A percentile compares a stretch with the other conserved stretches of the same genome.
These are phyloP conservation scores for Trachurus trachurus DNA, from an alignment of 2,797 vertebrate species.

Conservation along the genomic window DNA sequence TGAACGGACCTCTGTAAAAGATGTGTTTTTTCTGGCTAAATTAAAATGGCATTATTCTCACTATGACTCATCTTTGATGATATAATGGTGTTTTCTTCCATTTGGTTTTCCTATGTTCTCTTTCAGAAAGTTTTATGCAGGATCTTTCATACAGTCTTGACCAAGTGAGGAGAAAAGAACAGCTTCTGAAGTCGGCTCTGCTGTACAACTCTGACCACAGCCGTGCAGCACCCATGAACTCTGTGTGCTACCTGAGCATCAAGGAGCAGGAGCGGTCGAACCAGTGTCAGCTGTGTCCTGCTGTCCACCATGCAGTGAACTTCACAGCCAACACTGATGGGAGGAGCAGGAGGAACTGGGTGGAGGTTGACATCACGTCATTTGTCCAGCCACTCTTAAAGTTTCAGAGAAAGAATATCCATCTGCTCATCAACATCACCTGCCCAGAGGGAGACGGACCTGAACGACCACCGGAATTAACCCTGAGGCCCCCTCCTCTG, in stretches of 20 bases:
- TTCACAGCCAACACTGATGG: constrained; percentile 81
- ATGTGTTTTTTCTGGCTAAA: neutral
- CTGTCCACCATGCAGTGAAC: constrained; percentile 74
- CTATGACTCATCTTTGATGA: too few relatives aligned
- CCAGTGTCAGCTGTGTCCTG: constrained; percentile 77
- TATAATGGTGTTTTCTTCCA: neutral
- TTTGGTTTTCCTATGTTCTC: constrained; percentile 27
- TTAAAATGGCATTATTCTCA: neutral
- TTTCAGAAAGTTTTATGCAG: constrained; percentile 85
- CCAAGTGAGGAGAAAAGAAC: constrained; percentile 89
- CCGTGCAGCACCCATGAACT: constrained; percentile 67
- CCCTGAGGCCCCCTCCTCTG: constrained; percentile 87
- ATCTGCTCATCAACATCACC: constrained; percentile 89
- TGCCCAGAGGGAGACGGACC: constrained; percentile 77
- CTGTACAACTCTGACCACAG: constrained; percentile 88
- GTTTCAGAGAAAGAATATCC: constrained; percentile 83
- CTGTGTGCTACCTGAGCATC: constrained; percentile 84
- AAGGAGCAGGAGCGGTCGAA: constrained; percentile 73
- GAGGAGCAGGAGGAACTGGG: constrained; percentile 84
- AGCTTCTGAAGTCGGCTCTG: constrained; percentile 91
- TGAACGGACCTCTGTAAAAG: neutral
- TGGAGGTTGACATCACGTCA: constrained; percentile 91
- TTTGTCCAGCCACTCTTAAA: constrained; percentile 90
- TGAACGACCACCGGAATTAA: constrained; percentile 55
- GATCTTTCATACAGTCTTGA: constrained; percentile 93